phyloP scores from a whole-genome alignment of 2,113 vertebrate species.

The Rhinopomastus cyanomelas region DNA sequence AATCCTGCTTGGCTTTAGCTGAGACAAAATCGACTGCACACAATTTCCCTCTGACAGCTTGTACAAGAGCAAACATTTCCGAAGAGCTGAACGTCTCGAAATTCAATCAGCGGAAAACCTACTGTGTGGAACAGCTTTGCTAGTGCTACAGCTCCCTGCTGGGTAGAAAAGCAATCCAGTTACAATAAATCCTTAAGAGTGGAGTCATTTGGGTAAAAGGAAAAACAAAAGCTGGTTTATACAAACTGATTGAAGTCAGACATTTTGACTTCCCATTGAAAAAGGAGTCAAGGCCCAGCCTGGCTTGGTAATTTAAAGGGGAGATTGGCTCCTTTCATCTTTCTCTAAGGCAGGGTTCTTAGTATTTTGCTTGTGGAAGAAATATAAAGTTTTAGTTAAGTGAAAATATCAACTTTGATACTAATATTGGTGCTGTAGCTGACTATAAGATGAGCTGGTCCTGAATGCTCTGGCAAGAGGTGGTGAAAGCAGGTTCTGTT shows the following conservation, averaged over 20 bases:
- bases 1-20: slow-evolving; percentile 54
- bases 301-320: slow-evolving; percentile 64
- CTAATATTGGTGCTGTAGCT: not conserved
- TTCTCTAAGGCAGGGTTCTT: slow-evolving; percentile 33
- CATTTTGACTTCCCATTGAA: slow-evolving; percentile 69
- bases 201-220: slow-evolving; percentile 75
- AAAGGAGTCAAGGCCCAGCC: slow-evolving; percentile 55
- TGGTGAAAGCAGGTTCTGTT: not conserved
- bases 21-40: slow-evolving; percentile 64
- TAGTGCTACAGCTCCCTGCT: slow-evolving; percentile 69
- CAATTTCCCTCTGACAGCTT: slow-evolving; percentile 71
- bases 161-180: slow-evolving; percentile 75
- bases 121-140: slow-evolving; percentile 72
- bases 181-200: slow-evolving; percentile 76
- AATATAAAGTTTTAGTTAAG: slow-evolving; percentile 36
- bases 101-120: slow-evolving; percentile 73
- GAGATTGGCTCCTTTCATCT: slow-evolving; percentile 68
- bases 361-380: slow-evolving; percentile 52
- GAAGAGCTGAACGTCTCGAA: slow-evolving; percentile 73
- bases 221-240: slow-evolving; percentile 75
- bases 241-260: slow-evolving; percentile 74
- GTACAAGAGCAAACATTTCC: slow-evolving; percentile 73
- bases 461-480: not conserved
- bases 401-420: slow-evolving; percentile 44
- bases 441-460: not conserved